phyloP scores from a whole-genome alignment of 1,140 invertebrate genomes.

The Lepidurus arcticus region DNA sequence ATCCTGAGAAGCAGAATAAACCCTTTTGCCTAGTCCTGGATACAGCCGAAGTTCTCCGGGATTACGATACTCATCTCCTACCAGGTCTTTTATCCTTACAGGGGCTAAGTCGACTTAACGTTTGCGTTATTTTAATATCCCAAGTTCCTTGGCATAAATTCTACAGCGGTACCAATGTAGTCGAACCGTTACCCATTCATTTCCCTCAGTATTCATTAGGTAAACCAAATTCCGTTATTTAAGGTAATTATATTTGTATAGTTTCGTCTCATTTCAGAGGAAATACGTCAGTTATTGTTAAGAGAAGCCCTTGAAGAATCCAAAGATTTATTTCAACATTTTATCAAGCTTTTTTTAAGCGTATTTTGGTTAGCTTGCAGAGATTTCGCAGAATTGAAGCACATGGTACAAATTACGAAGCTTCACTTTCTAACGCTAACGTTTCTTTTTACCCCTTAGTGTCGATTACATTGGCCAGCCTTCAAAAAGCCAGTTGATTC shows the following conservation, averaged over 20 bases:
- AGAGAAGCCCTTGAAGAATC: slow-evolving; percentile 48
- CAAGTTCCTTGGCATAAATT: slow-evolving; percentile 76
- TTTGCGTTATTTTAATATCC: slow-evolving; percentile 70
- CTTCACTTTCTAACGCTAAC: too few species aligned
- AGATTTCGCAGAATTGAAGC: slow-evolving; percentile 66
- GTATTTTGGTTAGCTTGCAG: slow-evolving; percentile 73
- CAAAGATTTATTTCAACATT: slow-evolving; percentile 41
- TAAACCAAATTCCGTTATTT: slow-evolving; percentile 37
- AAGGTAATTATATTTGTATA: slow-evolving; percentile 25
- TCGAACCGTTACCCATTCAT: slow-evolving; percentile 66
- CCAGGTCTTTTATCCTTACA: slow-evolving; percentile 62
- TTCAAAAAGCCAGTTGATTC: slow-evolving; percentile 57
- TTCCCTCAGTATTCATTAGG: slow-evolving; percentile 74
- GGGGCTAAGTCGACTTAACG: slow-evolving; percentile 63
- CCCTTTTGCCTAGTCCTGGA: slow-evolving; percentile 56
- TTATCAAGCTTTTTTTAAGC: slow-evolving; percentile 71
- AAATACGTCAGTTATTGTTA: slow-evolving; percentile 64
- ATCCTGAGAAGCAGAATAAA: slow-evolving; percentile 25
- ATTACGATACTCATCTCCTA: slow-evolving; percentile 60
- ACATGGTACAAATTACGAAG: slow-evolving; percentile 50
- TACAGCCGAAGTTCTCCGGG: slow-evolving; percentile 67
- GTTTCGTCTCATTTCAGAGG: slow-evolving; percentile 47
- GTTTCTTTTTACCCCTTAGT: slow-evolving; percentile 40
- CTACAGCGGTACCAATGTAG: slow-evolving; percentile 57
- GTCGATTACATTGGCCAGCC: slow-evolving; percentile 26